Evolutionary conservation across 2,797 vertebrate species (phyloP).

Genomic region (Antennarius maculatus): DNA sequence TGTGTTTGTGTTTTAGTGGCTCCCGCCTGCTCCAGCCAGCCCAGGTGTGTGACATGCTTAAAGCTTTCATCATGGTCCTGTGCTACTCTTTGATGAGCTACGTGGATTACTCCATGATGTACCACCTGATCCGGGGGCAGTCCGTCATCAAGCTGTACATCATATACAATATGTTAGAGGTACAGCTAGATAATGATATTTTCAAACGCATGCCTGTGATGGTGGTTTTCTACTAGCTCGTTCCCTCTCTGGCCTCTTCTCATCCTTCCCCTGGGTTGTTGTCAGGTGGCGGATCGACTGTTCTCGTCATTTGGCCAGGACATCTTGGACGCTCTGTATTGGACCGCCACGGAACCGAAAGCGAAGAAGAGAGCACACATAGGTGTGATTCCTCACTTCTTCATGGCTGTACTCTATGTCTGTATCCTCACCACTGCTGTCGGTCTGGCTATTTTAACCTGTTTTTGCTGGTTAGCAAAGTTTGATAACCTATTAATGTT

Average conservation of each 20-base stretch:
- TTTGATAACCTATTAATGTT: no score
- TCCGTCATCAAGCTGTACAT: constrained; percentile 99
- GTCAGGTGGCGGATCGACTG: constrained; percentile 93
- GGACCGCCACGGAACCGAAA: constrained; percentile 96
- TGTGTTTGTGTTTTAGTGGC: constrained; percentile 75
- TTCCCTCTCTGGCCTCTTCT: not conserved
- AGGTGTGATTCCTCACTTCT: constrained; percentile 94
- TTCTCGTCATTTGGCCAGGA: constrained; percentile 98
- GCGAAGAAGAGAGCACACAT: constrained; percentile 94
- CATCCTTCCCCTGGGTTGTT: not conserved
- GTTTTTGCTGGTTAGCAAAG: not conserved
- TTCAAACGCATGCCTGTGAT: not conserved
- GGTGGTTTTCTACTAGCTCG: not conserved
- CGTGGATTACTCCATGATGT: constrained; percentile 99
- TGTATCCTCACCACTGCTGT: constrained; percentile 86
- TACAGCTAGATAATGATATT: constrained; percentile 54
- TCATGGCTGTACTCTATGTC: constrained; percentile 98
- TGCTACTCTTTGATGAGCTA: constrained; percentile 98
- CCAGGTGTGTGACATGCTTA: constrained; percentile 88
- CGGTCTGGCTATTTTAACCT: not conserved
- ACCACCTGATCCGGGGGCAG: constrained; percentile 95
- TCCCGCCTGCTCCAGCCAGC: constrained; percentile 93
- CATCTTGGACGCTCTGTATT: constrained; percentile 95
- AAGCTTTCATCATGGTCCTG: constrained; percentile 92
- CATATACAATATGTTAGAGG: constrained; percentile 99